These are phyloP conservation scores for Drosophila punjabiensis DNA, from an alignment of 1,140 invertebrate species.

Conservation along the genomic window DNA sequence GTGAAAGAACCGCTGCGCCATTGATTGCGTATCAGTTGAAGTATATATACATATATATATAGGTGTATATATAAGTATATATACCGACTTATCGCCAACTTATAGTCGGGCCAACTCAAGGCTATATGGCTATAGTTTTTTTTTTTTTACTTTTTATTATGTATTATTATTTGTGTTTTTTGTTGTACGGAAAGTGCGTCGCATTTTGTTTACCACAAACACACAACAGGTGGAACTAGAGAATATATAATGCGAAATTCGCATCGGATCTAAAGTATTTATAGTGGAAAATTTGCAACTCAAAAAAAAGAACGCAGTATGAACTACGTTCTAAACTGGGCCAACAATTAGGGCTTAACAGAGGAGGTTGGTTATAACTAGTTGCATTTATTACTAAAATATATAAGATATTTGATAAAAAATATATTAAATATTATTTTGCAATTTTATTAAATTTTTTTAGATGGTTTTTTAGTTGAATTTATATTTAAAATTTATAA, in stretches of 20 bases:
- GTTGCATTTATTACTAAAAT: not conserved
- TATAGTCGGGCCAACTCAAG: slow-evolving; percentile 56
- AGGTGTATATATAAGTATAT: not conserved
- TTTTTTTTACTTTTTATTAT: slow-evolving; percentile 18
- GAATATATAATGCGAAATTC: slow-evolving; percentile 16
- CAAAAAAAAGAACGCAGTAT: slow-evolving; percentile 33
- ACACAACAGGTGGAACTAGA: slow-evolving; percentile 33
- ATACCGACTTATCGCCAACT: slow-evolving; percentile 60
- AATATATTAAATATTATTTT: not conserved
- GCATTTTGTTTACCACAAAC: slow-evolving; percentile 51
- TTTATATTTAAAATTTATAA: no score
- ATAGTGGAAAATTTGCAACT: slow-evolving; percentile 52
- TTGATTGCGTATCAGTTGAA: slow-evolving; percentile 63
- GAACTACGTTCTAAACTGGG: slow-evolving; percentile 60
- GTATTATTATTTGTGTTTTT: slow-evolving; percentile 37
- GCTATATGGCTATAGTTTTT: slow-evolving; percentile 53
- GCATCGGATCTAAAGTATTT: slow-evolving; percentile 20
- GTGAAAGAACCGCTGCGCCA: slow-evolving; percentile 43
- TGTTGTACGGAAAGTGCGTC: slow-evolving; percentile 62
- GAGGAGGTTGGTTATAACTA: not conserved
- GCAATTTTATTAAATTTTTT: not conserved
- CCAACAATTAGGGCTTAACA: not conserved
- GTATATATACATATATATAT: not conserved
- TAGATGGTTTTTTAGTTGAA: not conserved
- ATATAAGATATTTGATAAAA: not conserved